Percentiles rank a stretch among this genome's conserved stretches.
Conservation (phyloP, 2,797 vertebrate species). For the Brachymystax lenok region DNA sequence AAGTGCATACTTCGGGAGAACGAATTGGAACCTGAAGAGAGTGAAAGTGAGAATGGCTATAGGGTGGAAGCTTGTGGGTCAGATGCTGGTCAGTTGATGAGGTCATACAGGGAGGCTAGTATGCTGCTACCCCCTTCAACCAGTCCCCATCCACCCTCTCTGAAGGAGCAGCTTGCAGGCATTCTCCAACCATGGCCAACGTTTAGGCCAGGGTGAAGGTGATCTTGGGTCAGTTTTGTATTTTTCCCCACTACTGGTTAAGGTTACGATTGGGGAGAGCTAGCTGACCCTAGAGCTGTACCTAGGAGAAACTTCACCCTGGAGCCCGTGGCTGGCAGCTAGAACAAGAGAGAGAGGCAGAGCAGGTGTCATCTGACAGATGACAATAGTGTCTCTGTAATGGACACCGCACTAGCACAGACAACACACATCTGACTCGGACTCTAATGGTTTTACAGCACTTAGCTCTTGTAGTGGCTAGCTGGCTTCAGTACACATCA, state of each 20-base stretch:
- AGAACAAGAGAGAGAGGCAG: background rate
- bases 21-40: background rate
- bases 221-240: background rate
- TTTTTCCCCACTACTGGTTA: background rate
- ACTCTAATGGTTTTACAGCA: conserved; percentile 70
- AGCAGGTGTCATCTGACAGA: conserved; percentile 68
- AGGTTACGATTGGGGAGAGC: background rate
- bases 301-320: background rate
- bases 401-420: conserved; percentile 61
- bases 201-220: background rate
- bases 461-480: conserved; percentile 15
- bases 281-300: background rate
- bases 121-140: background rate
- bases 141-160: background rate
- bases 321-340: background rate
- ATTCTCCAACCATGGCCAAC: background rate
- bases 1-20: too few species aligned
- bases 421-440: conserved; percentile 22
- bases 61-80: background rate
- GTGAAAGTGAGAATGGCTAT: background rate
- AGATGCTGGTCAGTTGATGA: background rate
- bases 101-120: background rate
- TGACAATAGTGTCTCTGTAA: conserved; percentile 76
- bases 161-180: background rate
- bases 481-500: background rate